Evolutionary conservation across 2,797 vertebrate genomes (phyloP).

Genomic region (Spinus olivaceus): DNA sequence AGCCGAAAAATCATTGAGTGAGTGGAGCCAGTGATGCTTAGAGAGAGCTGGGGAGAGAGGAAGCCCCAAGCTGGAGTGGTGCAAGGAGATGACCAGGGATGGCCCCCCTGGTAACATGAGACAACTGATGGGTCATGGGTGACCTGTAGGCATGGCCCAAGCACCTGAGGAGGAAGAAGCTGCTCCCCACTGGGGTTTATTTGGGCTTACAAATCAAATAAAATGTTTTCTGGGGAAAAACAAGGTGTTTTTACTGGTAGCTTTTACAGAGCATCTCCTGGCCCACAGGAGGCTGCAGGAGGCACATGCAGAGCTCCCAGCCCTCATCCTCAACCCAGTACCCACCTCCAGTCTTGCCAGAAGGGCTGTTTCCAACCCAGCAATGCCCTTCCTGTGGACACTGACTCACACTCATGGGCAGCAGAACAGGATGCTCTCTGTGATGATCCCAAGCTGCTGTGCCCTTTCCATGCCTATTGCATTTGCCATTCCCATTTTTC

Average conservation of each 20-base stretch:
- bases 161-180: background rate
- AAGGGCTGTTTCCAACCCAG: background rate
- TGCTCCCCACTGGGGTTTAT: background rate
- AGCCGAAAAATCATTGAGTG: background rate
- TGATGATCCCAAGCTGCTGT: fast-evolving
- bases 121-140: background rate
- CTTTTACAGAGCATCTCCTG: background rate
- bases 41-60: background rate
- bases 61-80: background rate
- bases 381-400: fast-evolving
- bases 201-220: background rate
- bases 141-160: background rate
- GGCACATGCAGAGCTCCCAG: fast-evolving
- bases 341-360: background rate
- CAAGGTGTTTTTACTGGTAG: background rate
- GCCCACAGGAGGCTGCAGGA: background rate
- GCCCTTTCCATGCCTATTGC: background rate
- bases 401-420: background rate
- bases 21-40: background rate
- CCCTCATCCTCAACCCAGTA: background rate
- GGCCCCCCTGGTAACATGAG: fast-evolving
- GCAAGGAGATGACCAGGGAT: fast-evolving
- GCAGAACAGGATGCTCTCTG: background rate
- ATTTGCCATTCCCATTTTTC: background rate
- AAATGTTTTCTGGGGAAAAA: background rate